Conservation (phyloP, 2,888 invertebrate species). For the Teleiodes luculella region DNA sequence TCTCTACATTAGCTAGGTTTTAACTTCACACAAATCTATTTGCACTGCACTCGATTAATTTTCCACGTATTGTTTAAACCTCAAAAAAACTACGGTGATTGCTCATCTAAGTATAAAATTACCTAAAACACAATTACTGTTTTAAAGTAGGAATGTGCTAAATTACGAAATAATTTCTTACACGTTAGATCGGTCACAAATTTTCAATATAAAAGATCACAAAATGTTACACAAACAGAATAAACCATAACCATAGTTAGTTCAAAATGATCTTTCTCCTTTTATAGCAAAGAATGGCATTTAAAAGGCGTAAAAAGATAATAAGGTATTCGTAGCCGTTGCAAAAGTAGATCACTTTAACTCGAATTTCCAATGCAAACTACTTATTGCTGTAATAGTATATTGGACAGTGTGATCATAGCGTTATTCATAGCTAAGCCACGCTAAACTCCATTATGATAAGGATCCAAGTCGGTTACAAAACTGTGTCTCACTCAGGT, state of each 20-base stretch:
- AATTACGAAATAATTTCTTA: neutral
- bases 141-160: neutral
- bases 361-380: conserved; percentile 12
- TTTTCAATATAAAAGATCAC: no score
- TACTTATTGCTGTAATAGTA: conserved; percentile 9
- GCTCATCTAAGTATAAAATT: no score
- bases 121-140: neutral
- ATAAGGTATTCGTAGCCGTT: neutral
- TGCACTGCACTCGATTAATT: no score
- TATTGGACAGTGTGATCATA: no score
- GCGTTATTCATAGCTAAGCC: no score
- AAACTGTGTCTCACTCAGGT: neutral
- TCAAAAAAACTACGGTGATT: no score
- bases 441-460: neutral
- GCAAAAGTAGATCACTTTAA: neutral
- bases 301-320: neutral
- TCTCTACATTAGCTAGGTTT: no score
- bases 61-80: no score
- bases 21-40: no score
- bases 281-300: neutral
- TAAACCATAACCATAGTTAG: no score
- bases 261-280: neutral
- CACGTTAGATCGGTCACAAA: neutral
- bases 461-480: neutral
- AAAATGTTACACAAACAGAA: neutral